These are phyloP conservation scores for Ceryle rudis DNA, from an alignment of 2,797 vertebrate species.

Conservation along the genomic window DNA sequence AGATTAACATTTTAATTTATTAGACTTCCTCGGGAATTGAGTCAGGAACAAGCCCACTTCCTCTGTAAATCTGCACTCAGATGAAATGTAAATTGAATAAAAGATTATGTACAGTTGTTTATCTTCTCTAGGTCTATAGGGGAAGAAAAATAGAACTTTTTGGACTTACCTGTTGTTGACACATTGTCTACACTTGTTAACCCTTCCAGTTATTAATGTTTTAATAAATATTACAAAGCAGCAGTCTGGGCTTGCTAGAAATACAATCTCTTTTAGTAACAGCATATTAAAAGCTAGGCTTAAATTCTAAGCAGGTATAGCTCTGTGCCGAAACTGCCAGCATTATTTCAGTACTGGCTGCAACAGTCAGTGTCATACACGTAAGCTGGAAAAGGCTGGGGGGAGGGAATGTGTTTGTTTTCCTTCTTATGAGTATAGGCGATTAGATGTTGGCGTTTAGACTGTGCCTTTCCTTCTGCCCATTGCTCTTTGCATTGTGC, in stretches of 20 bases:
- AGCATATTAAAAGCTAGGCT: not conserved
- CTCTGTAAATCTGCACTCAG: not conserved
- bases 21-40: conserved; percentile 60
- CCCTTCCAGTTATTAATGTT: not conserved
- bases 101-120: not conserved
- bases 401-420: not conserved
- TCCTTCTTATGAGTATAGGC: not conserved
- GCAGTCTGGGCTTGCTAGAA: not conserved
- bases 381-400: not conserved
- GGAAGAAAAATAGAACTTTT: not conserved
- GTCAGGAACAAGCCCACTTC: conserved; percentile 46
- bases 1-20: conserved; percentile 65
- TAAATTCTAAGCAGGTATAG: not conserved
- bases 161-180: not conserved
- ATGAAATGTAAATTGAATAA: not conserved
- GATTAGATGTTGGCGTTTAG: not conserved
- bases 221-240: not conserved
- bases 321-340: not conserved
- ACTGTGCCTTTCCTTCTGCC: not conserved
- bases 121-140: not conserved
- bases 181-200: not conserved
- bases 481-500: not conserved
- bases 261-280: not conserved
- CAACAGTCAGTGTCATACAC: not conserved
- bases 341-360: not conserved